Evolutionary conservation across 2,113 vertebrate genomes (phyloP).

Genomic region (Nothoprocta perdicaria): DNA sequence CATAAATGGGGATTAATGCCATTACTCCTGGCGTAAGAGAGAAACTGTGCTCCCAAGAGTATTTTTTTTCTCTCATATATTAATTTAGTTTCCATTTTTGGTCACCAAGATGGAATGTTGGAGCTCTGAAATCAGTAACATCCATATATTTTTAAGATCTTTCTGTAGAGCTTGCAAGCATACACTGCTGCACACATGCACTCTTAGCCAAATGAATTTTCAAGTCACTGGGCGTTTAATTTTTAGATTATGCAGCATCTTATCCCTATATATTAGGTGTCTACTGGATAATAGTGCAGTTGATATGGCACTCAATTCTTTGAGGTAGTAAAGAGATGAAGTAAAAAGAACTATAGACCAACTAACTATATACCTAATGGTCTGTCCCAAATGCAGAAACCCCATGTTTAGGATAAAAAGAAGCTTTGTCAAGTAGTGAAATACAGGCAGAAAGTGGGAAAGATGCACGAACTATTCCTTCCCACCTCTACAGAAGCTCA

Average conservation of each 20-base stretch:
- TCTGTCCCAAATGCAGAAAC: neutral
- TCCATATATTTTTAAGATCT: conserved; percentile 45
- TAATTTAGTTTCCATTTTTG: conserved; percentile 24
- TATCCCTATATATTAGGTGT: neutral
- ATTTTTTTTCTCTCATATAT: neutral
- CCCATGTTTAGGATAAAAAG: neutral
- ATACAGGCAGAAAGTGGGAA: neutral
- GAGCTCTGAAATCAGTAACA: conserved; percentile 53
- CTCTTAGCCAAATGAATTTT: conserved; percentile 48
- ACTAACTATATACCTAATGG: neutral
- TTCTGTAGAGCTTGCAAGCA: conserved; percentile 27
- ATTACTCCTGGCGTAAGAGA: neutral
- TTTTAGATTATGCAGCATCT: conserved; percentile 39
- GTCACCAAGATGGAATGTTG: conserved; percentile 30
- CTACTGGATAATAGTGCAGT: neutral
- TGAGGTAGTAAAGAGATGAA: neutral
- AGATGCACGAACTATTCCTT: neutral
- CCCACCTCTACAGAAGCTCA: neutral
- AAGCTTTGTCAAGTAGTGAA: neutral
- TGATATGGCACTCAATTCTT: neutral
- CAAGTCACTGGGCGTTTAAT: conserved; percentile 59
- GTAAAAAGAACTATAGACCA: neutral
- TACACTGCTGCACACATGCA: conserved; percentile 25
- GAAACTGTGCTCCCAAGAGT: neutral
- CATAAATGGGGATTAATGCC: neutral